Evolutionary conservation across 2,888 invertebrate genomes (phyloP).

Genomic region (Arrhopalites spinosus): DNA sequence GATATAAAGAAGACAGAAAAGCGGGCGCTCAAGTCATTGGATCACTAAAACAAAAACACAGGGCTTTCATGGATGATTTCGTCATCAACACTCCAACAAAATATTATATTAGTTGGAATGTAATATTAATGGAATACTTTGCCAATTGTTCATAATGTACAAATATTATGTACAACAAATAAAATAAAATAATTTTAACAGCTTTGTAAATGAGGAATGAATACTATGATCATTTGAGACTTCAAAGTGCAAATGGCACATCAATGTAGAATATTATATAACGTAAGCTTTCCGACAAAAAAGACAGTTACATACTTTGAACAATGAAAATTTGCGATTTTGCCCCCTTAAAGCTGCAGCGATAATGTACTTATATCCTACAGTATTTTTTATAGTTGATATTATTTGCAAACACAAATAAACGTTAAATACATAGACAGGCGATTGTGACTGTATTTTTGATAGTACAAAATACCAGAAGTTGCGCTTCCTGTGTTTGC

Average conservation of each 20-base stretch:
- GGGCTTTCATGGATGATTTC: too few species aligned
- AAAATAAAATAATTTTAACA: background rate
- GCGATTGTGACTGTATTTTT: background rate
- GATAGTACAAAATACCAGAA: constrained; percentile 27
- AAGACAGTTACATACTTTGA: background rate
- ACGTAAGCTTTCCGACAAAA: background rate
- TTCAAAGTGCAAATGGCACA: background rate
- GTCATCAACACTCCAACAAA: too few species aligned
- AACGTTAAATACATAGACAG: too few species aligned
- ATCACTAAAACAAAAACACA: background rate
- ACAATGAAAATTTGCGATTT: background rate
- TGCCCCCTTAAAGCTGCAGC: background rate
- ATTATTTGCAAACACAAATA: background rate
- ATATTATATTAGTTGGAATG: too few species aligned
- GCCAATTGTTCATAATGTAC: too few species aligned
- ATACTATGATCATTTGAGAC: too few species aligned
- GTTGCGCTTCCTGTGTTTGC: constrained; percentile 34
- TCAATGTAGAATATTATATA: background rate
- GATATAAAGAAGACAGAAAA: background rate
- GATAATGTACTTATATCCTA: background rate
- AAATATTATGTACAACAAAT: background rate
- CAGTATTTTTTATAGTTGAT: background rate
- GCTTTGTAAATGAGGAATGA: too few species aligned
- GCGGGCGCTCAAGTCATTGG: constrained; percentile 6
- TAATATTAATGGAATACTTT: too few species aligned